phyloP scores from a whole-genome alignment of 2,797 vertebrate species.

The Muraenolepis orangiensis region DNA sequence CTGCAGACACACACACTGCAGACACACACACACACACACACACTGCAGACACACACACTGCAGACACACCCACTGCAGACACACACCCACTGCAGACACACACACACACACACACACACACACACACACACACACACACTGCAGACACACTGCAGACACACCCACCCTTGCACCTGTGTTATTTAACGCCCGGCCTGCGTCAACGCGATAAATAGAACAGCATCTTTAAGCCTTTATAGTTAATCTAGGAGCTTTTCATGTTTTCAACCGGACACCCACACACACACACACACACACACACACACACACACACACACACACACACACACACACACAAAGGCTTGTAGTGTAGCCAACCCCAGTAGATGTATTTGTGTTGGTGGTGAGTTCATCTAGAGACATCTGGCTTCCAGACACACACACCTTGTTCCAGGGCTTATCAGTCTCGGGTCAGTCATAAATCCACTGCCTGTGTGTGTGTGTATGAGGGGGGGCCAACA shows the following conservation, averaged over 20 bases:
- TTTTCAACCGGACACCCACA: background rate
- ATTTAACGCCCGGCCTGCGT: slow-evolving; percentile 26
- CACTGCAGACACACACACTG: background rate
- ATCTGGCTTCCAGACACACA: too few species aligned
- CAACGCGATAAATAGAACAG: slow-evolving; percentile 47
- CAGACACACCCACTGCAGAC: too few species aligned
- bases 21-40: slow-evolving; percentile 9
- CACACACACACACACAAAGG: background rate
- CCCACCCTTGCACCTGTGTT: slow-evolving; percentile 25
- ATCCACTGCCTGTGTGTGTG: too few species aligned
- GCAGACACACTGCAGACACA: background rate
- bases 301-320: background rate
- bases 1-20: slow-evolving; percentile 31
- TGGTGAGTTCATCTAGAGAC: too few species aligned
- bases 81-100: background rate
- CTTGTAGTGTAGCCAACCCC: too few species aligned
- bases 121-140: slow-evolving; percentile 38
- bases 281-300: background rate
- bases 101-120: background rate
- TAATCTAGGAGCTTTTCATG: slow-evolving; percentile 23
- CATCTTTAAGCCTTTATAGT: slow-evolving; percentile 32
- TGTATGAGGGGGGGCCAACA: too few species aligned
- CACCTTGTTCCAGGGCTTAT: too few species aligned
- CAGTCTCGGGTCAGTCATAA: too few species aligned
- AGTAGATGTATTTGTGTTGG: too few species aligned